A percentile compares a stretch with the other conserved stretches of the same genome.
Evolutionary conservation across 2,797 vertebrate species (phyloP).

Genomic region (Nyctalus aviator): DNA sequence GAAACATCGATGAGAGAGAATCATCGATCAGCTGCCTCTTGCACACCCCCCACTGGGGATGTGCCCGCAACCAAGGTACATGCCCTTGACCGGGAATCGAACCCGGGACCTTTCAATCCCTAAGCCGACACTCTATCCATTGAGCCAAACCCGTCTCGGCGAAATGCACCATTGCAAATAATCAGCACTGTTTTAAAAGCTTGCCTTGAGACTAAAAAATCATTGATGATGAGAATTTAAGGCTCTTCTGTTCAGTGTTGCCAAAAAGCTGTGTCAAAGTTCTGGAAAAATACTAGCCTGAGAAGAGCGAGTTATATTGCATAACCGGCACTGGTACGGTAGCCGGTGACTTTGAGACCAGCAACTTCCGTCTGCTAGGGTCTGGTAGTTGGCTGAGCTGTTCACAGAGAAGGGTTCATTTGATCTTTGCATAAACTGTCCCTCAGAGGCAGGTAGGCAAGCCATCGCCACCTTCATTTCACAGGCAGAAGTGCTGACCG

Average conservation of each 20-base stretch:
- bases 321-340: accelerated
- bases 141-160: too few species aligned
- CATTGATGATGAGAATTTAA: neutral
- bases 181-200: neutral
- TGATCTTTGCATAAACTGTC: neutral
- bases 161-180: neutral
- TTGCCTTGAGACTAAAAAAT: slow-evolving; percentile 20
- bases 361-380: neutral
- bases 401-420: neutral
- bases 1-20: too few species aligned
- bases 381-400: neutral
- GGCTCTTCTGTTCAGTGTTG: neutral
- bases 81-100: too few species aligned
- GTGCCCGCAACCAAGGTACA: too few species aligned
- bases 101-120: too few species aligned
- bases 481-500: neutral
- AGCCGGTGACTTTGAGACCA: neutral
- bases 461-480: neutral
- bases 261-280: neutral
- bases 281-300: slow-evolving; percentile 13
- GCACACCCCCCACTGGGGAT: too few species aligned
- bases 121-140: too few species aligned
- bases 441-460: neutral
- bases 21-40: too few species aligned
- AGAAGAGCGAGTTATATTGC: neutral